Conservation (phyloP, 2,888 invertebrate species). For the Phytoseiulus persimilis region DNA sequence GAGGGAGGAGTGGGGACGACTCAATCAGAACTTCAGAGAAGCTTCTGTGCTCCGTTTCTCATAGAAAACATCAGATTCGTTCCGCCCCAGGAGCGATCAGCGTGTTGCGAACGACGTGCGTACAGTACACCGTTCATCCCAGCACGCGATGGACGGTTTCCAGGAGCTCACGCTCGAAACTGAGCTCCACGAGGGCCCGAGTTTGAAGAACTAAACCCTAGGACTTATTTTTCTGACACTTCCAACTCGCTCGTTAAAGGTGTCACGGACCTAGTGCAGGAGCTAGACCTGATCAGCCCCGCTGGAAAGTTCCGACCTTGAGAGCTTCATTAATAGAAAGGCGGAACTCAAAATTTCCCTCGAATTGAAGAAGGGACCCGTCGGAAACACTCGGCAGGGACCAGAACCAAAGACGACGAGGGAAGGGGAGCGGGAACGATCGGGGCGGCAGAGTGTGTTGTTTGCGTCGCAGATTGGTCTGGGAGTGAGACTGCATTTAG, state of each 20-base stretch:
- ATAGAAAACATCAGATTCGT: neutral
- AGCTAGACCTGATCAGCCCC: too few relatives aligned
- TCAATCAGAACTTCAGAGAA: neutral
- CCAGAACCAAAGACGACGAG: neutral
- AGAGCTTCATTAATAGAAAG: neutral
- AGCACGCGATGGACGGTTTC: neutral
- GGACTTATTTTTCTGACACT: too few relatives aligned
- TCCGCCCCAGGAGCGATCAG: neutral
- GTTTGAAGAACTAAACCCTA: too few relatives aligned
- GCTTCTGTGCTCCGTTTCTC: neutral
- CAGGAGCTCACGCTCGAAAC: neutral
- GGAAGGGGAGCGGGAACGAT: neutral
- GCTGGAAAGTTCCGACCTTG: neutral
- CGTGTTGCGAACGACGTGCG: neutral
- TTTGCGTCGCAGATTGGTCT: neutral
- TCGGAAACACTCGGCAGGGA: neutral
- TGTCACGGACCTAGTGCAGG: too few relatives aligned
- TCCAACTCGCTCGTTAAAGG: too few relatives aligned
- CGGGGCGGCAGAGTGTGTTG: neutral
- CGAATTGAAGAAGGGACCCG: neutral
- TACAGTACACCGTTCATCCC: neutral
- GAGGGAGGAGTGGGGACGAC: neutral
- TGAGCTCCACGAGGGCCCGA: neutral
- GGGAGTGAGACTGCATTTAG: slow-evolving; percentile 32
- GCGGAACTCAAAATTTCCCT: neutral